These are phyloP conservation scores for Trogon melanurus DNA, from an alignment of 2,113 vertebrate genomes.

Conservation along the genomic window DNA sequence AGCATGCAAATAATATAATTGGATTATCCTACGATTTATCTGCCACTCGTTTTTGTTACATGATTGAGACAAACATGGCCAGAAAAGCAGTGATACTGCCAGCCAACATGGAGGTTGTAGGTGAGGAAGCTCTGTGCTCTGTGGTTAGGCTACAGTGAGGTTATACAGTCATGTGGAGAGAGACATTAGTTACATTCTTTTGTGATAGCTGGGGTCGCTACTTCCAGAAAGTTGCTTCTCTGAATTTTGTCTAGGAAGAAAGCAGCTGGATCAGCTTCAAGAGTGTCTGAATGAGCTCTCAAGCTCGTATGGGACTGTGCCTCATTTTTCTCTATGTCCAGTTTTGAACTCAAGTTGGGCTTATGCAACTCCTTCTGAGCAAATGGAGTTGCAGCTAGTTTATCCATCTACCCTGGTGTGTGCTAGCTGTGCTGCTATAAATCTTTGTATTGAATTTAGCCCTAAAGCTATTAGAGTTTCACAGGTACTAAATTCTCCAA, in stretches of 20 bases:
- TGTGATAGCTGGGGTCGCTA: not conserved
- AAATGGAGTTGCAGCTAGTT: constrained; percentile 1
- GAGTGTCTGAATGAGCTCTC: not conserved
- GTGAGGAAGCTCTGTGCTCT: not conserved
- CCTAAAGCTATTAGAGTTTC: constrained; percentile 25
- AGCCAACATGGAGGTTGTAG: not conserved
- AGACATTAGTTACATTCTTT: not conserved
- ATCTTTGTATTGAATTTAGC: not conserved
- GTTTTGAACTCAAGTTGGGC: not conserved
- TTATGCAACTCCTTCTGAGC: not conserved
- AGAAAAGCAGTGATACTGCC: not conserved
- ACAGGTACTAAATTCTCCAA: constrained; percentile 46
- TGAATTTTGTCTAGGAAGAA: not conserved
- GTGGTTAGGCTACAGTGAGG: not conserved
- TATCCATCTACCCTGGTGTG: not conserved
- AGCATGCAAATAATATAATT: not conserved
- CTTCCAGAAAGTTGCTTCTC: rapidly evolving
- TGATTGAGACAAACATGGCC: not conserved
- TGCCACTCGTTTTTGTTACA: not conserved
- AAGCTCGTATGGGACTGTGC: not conserved
- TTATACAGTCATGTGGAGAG: not conserved
- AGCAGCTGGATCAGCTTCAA: not conserved
- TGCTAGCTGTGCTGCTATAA: not conserved
- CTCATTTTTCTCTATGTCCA: not conserved
- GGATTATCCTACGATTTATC: not conserved